Evolutionary conservation across 2,113 vertebrate species (phyloP).

Genomic region (Hydropotes inermis): DNA sequence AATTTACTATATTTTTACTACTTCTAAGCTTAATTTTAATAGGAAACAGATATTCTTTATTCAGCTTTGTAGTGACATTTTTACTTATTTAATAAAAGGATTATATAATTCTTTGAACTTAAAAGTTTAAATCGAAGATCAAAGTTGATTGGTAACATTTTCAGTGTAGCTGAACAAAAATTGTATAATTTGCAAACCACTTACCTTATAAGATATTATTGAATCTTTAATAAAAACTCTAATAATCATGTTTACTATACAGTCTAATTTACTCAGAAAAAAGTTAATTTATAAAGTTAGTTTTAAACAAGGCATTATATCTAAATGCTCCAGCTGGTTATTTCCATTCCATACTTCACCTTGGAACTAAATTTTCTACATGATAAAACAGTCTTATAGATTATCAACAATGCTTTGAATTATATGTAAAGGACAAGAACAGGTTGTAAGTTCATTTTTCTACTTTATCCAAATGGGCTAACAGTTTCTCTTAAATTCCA

Average conservation of each 20-base stretch:
- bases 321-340: background rate
- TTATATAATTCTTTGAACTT: background rate
- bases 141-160: background rate
- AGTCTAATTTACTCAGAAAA: background rate
- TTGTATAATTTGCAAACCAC: background rate
- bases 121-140: background rate
- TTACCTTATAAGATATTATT: background rate
- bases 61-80: background rate
- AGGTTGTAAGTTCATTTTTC: conserved; percentile 36
- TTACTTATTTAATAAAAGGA: background rate
- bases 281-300: background rate
- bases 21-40: background rate
- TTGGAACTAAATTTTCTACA: conserved; percentile 43
- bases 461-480: conserved; percentile 44
- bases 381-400: conserved; percentile 25
- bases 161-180: background rate
- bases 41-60: background rate
- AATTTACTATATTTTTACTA: background rate
- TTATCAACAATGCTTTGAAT: conserved; percentile 47
- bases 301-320: background rate
- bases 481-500: conserved; percentile 23
- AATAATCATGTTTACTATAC: background rate
- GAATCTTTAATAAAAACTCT: background rate
- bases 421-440: background rate
- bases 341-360: conserved; percentile 12